Evolutionary conservation across 2,113 vertebrate genomes (phyloP), one percentile per base, ranked within the genome.

Genomic region (Fulmarus glacialis): DNA sequence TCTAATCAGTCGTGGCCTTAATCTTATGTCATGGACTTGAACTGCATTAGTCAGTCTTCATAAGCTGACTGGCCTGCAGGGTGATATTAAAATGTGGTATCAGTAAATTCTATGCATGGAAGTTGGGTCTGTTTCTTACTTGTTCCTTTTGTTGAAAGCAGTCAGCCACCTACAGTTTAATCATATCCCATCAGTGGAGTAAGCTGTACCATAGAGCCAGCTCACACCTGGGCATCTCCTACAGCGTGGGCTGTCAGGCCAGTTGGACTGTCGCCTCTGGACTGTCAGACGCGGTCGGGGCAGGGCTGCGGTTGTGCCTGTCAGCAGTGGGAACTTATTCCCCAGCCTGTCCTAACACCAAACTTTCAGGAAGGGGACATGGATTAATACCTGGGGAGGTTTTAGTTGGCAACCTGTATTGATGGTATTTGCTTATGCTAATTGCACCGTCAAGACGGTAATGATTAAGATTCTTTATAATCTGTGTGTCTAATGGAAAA

Each of bases 351-450:
- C 38, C 96, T 97, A 22, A 92, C 97, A 38, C 97, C 98, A 93
- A 98, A 96, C 84, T 98, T 98, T 97, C 98, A 98, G 98, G 98
- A 99, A 79, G 17, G 12, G 23, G 32, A 8, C 17, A 5, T 32
- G 9, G 15, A 30, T 68, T 82, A 63, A 66, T 13, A n/a, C 11
- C 59, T 45, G 6, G 27, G 27, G 29, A 2, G 6, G 8, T 70
- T 82, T 83, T 47, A 58, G 13, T 8, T 67, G 45, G 12, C 42
- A 83, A 9, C 55, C 22, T 66, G 19, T 62, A 22, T 2, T 50
- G 59, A 47, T 42, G 12, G 22, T 42, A 45, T 88, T 93, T 86
- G 29, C 42, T 36, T 55, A 34, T 70, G 23, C 9, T 71, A 62
- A 8, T 42, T 60, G 45, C 45, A 48, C 22, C 15, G 27, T 56